Percentiles rank a stretch among this genome's conserved stretches.
These are phyloP conservation scores for Nemoura dubitans DNA, from an alignment of 2,888 invertebrate genomes.

Conservation along the genomic window DNA sequence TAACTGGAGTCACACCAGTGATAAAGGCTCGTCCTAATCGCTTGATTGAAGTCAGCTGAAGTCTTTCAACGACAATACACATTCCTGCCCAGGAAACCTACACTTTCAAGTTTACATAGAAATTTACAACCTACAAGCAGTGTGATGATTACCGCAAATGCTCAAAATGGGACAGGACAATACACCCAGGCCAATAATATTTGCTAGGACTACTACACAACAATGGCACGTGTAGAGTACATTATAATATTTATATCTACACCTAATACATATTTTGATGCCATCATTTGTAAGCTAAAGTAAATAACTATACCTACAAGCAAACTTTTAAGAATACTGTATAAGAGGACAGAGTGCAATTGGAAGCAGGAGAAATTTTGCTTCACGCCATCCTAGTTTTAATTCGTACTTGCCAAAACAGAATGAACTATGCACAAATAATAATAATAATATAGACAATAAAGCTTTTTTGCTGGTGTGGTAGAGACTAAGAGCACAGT, in stretches of 20 bases:
- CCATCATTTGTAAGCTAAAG: neutral
- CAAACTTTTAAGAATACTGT: neutral
- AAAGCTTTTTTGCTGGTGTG: neutral
- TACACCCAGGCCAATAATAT: neutral
- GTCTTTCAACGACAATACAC: neutral
- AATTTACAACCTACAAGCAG: neutral
- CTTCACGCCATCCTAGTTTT: neutral
- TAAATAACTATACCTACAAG: neutral
- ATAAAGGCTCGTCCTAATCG: constrained; percentile 42
- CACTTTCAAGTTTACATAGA: neutral
- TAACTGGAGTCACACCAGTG: constrained; percentile 69
- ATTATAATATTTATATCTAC: neutral
- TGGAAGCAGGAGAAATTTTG: neutral
- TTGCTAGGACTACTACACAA: neutral
- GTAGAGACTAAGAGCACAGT: neutral
- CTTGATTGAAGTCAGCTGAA: neutral
- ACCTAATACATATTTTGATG: neutral
- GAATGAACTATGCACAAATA: neutral
- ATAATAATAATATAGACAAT: neutral
- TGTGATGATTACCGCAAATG: neutral
- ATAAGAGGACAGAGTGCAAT: neutral
- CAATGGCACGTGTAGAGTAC: neutral
- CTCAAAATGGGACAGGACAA: neutral
- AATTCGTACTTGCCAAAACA: neutral
- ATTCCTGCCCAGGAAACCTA: neutral